Conservation (phyloP, 2,797 vertebrate species). For the Spondyliosoma cantharus region DNA sequence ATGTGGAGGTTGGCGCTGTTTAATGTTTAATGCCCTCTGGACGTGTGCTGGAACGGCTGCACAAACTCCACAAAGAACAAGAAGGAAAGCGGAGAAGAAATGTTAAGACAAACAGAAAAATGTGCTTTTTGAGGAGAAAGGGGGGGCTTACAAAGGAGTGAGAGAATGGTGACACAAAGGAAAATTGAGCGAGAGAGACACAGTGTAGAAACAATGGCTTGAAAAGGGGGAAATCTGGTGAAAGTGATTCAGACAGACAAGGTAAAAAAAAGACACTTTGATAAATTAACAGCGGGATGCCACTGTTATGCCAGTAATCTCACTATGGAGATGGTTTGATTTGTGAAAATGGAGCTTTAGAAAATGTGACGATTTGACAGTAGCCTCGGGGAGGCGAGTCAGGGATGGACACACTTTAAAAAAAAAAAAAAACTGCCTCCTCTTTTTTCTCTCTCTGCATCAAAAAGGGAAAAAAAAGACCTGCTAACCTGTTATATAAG, state of each 20-base stretch:
- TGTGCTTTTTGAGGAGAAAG: neutral
- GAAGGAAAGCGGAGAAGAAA: neutral
- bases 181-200: neutral
- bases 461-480: constrained; percentile 32
- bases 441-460: constrained; percentile 28
- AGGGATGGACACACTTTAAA: constrained; percentile 28
- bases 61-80: neutral
- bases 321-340: constrained; percentile 53
- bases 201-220: neutral
- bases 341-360: constrained; percentile 59
- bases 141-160: neutral
- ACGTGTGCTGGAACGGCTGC: neutral
- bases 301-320: constrained; percentile 44
- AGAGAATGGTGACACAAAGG: neutral
- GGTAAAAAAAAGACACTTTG: constrained; percentile 5
- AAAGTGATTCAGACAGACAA: constrained; percentile 38
- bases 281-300: constrained; percentile 39
- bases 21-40: constrained; percentile 36
- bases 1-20: neutral
- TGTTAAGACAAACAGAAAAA: neutral
- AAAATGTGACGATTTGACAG: constrained; percentile 70
- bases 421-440: neutral
- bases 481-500: constrained; percentile 53
- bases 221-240: neutral
- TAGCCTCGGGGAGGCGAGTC: constrained; percentile 57